These are phyloP conservation scores for Syngnathus scovelli DNA, from an alignment of 2,113 vertebrate species.

Conservation along the genomic window DNA sequence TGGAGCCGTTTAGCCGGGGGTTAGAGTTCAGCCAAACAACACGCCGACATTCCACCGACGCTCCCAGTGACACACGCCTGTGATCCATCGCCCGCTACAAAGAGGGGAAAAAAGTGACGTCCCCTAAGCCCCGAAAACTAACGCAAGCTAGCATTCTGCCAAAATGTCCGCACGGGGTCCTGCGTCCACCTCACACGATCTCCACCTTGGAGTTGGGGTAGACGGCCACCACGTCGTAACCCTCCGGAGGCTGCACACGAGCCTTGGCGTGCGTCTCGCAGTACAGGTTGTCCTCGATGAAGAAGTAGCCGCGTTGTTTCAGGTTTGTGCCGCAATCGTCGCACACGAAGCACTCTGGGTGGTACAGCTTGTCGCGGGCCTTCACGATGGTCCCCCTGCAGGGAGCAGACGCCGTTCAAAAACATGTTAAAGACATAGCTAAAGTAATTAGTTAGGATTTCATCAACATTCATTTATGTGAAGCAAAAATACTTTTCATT, in stretches of 20 bases:
- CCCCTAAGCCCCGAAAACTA: background rate
- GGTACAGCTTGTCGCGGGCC: constrained; percentile 95
- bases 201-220: constrained; percentile 97
- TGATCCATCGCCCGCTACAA: background rate
- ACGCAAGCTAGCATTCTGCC: background rate
- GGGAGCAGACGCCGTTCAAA: background rate
- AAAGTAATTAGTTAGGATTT: too few species aligned
- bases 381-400: constrained; percentile 92
- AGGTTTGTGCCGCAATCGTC: constrained; percentile 91
- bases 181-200: constrained; percentile 71
- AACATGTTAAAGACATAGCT: background rate
- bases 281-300: constrained; percentile 92
- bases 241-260: constrained; percentile 90
- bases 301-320: constrained; percentile 94
- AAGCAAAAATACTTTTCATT: too few species aligned
- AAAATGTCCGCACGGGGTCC: background rate
- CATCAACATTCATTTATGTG: too few species aligned
- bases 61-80: background rate
- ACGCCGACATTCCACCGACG: constrained; percentile 12
- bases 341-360: constrained; percentile 94
- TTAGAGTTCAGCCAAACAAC: constrained; percentile 19
- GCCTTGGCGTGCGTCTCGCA: constrained; percentile 94
- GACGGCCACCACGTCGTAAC: constrained; percentile 98
- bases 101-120: constrained; percentile 2
- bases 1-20: constrained; percentile 13